Percentiles rank a stretch among this genome's conserved stretches.
Evolutionary conservation across 2,888 invertebrate species (phyloP).

Genomic region (Idaea dimidiata): DNA sequence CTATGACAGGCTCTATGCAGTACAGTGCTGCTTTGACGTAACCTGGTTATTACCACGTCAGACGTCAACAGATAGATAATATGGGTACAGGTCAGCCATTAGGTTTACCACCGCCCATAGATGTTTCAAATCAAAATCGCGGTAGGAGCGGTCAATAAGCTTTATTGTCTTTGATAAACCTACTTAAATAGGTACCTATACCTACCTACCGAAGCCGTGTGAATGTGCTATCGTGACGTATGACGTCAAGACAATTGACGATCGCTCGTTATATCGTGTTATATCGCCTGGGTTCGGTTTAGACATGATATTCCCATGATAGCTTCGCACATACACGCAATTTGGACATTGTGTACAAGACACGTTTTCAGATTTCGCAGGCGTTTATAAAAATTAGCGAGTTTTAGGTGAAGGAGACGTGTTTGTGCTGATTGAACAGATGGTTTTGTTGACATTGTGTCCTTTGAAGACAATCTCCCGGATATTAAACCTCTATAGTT

Average conservation of each 20-base stretch:
- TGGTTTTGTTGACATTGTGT: neutral
- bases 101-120: no score
- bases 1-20: no score
- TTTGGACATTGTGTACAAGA: constrained; percentile 8
- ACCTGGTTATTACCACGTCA: no score
- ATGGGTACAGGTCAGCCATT: no score
- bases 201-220: constrained; percentile 44
- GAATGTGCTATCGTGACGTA: constrained; percentile 64
- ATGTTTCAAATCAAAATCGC: no score
- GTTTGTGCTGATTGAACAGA: neutral
- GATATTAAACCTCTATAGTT: no score
- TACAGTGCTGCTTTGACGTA: no score
- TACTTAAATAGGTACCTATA: no score
- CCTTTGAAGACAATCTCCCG: neutral
- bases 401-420: neutral
- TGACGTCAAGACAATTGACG: constrained; percentile 64
- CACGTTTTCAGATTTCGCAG: constrained; percentile 3
- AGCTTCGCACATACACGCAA: neutral
- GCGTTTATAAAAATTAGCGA: neutral
- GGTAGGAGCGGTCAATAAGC: no score
- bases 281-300: constrained; percentile 27
- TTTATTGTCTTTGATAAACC: no score
- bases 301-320: constrained; percentile 30
- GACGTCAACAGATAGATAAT: no score
- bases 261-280: constrained; percentile 37